Percentiles rank a stretch among this genome's conserved stretches.
Evolutionary conservation across 2,888 invertebrate species (phyloP).

Genomic region (Ariolimax columbianus): DNA sequence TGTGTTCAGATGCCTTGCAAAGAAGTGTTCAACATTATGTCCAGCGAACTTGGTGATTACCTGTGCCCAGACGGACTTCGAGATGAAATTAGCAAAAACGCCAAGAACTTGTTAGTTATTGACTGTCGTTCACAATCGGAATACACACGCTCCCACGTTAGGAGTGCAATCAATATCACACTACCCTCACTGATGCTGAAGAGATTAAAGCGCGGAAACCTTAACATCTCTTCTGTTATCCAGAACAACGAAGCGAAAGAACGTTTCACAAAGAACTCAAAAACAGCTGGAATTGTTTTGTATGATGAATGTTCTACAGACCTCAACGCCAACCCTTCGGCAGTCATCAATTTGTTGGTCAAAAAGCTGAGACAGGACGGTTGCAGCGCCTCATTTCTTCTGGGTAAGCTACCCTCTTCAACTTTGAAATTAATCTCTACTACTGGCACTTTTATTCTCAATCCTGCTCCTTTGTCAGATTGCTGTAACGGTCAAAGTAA

Average conservation of each 20-base stretch:
- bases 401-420: no score
- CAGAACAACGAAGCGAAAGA: constrained; percentile 90
- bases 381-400: constrained; percentile 88
- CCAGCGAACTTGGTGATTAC: constrained; percentile 59
- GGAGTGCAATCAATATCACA: constrained; percentile 93
- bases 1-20: constrained; percentile 58
- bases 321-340: constrained; percentile 65
- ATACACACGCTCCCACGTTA: constrained; percentile 88
- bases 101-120: constrained; percentile 84
- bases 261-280: constrained; percentile 83
- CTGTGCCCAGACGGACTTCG: constrained; percentile 60
- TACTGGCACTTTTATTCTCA: no score
- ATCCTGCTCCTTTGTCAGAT: no score
- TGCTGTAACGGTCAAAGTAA: no score
- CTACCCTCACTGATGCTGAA: constrained; percentile 95
- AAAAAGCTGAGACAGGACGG: constrained; percentile 91
- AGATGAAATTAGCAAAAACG: constrained; percentile 61
- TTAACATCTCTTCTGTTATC: constrained; percentile 91
- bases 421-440: no score
- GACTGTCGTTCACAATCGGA: constrained; percentile 93
- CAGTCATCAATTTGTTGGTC: constrained; percentile 81
- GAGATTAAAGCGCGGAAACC: constrained; percentile 92
- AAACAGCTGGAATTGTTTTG: constrained; percentile 75
- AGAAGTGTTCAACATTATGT: constrained; percentile 57
- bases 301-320: constrained; percentile 76